Conservation (phyloP, 2,113 vertebrate species). For the Rhizomys pruinosus region DNA sequence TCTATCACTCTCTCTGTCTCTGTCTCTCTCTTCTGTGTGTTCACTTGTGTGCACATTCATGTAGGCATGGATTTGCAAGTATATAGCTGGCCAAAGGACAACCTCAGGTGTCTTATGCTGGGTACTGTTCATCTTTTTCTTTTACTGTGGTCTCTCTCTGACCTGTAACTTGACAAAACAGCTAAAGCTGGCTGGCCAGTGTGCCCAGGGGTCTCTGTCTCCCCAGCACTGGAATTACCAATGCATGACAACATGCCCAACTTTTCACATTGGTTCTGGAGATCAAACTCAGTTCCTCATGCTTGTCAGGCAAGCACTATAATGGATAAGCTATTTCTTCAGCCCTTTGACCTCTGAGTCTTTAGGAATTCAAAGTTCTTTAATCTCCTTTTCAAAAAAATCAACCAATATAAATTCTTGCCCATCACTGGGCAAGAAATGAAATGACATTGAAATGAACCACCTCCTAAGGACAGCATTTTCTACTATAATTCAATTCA, state of each 20-base stretch:
- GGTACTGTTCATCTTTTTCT: neutral
- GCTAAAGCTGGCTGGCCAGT: neutral
- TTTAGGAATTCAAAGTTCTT: slow-evolving; percentile 13
- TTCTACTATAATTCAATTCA: neutral
- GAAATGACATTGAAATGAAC: slow-evolving; percentile 7
- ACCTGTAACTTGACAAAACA: neutral
- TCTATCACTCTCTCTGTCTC: too few relatives aligned
- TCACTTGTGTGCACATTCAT: neutral
- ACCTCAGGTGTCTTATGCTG: too few relatives aligned
- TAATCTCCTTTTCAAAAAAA: slow-evolving; percentile 55
- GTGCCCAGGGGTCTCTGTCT: too few relatives aligned
- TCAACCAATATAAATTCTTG: slow-evolving; percentile 22
- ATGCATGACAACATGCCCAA: neutral
- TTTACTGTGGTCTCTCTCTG: neutral
- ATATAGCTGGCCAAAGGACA: neutral
- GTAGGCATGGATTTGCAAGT: neutral
- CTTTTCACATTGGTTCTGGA: neutral
- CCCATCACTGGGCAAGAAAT: too few relatives aligned
- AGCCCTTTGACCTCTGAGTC: slow-evolving; percentile 35
- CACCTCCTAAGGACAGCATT: neutral
- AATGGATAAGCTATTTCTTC: neutral
- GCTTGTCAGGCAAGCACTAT: neutral
- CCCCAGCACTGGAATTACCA: neutral
- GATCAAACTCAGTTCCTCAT: neutral
- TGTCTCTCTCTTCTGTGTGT: too few relatives aligned